Evolutionary conservation across 2,888 invertebrate genomes (phyloP), one percentile per base, ranked within the genome.

Genomic region (Phlogophora meticulosa): DNA sequence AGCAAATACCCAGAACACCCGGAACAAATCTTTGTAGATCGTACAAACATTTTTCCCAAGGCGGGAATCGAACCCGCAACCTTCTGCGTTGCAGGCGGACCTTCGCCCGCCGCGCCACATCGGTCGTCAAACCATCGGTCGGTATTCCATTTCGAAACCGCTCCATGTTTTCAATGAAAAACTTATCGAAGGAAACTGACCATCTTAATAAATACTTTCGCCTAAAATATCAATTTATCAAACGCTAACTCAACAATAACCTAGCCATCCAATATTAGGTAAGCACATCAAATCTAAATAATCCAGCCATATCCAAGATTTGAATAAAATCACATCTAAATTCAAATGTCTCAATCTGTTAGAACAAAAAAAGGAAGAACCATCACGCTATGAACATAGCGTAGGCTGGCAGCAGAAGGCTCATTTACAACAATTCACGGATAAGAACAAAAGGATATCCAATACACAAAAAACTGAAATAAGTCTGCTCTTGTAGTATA

Each of bases 301-400:
- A 82, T 80, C 66, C 64, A 74, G 40, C 78, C 75, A 72, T 80
- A 82, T 81, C 78, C 70, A 63, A 78, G 78, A 85, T 86, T 86
- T 87, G 82, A 87, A 88, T 87, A 85, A 83, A 87, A 84, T 79
- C 72, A 73, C 82, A 85, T 86, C 83, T 82, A 86, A 82, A 86
- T 82, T 85, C 81, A 82, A 82, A 83, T 76, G 60, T 74, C 58
- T 76, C 75, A 81, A 71, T 81, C 57, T 64, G 69, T 70, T 61
- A 75, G 77, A 82, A 83, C 71, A 76, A 77, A 71, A 78, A 75
- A 82, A 78, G 68, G 70, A 80, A 68, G 58, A 72, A 28, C 55
- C 15, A 68, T 78, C 76, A 76, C 76, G 76, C 76, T 67, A 76
- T 36, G 43, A 20, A 7, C 2, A 48, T 17, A 36, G 10, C 0